Base-by-base conservation (phyloP, 2,888 invertebrate genomes). In the Drosophila dives region DNA sequence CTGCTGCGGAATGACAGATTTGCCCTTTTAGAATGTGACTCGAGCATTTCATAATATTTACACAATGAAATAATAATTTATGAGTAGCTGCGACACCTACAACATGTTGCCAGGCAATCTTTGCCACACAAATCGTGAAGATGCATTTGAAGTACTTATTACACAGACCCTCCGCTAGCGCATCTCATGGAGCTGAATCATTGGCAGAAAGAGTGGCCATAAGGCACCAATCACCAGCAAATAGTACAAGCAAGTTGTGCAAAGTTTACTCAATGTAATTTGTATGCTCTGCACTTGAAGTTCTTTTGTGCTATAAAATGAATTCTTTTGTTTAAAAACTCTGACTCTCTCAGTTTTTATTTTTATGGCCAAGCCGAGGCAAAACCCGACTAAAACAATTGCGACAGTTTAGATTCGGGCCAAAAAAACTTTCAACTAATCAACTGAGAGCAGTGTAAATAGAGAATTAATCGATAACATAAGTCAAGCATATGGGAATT, bases 261-360 rank as follows among this genome's bases (percentile, higher is more conserved):
- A 80, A 86, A 82, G 84, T 87, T 85, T 85, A 79, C 87, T 72
- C 76, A 82, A 79, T 83, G 81, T 85, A 85, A 85, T 85, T 85
- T 87, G 84, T 85, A 85, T 85, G 81, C 81, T 75, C 59, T 75
- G 73, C 87, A 82, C 84, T 85, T 87, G 83, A 87, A 87, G 84
- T 85, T 85, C 85, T 77, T 85, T 87, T 87, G 83, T 87, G 71
- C 51, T 56, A 59, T 73, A 64, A 87, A 85, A 85, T 81, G 73
- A 82, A 83, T 84, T 87, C 75, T 67, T 82, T 85, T 85, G 87
- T 82, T 85, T 87, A 69, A 20, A 62, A 55, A 29, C 48, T 49
- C 49, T 53, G 40, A 17, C 26, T 8, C 26, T 10, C 20, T 3
- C 34, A 20, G 7, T 23, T 38, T 55, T 12, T 49, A 17, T 23